Evolutionary conservation across 2,797 vertebrate species (phyloP).

Genomic region (Neosilurus mollespiculum): DNA sequence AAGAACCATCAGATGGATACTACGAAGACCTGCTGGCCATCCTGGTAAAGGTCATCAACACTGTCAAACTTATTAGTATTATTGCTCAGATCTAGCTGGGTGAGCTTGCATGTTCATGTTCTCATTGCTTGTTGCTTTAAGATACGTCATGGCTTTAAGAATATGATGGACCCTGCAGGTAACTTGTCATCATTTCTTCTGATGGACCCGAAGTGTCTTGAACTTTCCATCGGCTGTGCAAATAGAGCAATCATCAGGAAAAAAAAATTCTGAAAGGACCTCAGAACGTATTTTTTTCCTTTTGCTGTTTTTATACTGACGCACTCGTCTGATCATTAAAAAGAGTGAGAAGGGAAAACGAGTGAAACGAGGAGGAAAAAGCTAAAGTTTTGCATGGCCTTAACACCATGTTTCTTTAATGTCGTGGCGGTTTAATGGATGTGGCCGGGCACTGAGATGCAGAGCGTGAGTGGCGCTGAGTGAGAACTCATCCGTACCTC

Average conservation of each 20-base stretch:
- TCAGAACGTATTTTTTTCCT: slow-evolving; percentile 56
- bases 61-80: slow-evolving; percentile 15
- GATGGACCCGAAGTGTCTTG: slow-evolving; percentile 69
- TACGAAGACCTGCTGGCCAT: slow-evolving; percentile 51
- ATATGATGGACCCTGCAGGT: background rate
- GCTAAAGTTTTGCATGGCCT: slow-evolving; percentile 42
- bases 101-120: background rate
- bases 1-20: slow-evolving; percentile 65
- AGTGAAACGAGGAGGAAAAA: slow-evolving; percentile 47
- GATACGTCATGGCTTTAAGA: background rate
- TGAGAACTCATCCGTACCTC: slow-evolving; percentile 70
- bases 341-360: slow-evolving; percentile 50
- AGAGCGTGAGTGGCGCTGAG: slow-evolving; percentile 35
- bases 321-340: slow-evolving; percentile 46
- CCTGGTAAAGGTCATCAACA: slow-evolving; percentile 30
- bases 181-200: slow-evolving; percentile 64
- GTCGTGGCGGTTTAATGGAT: slow-evolving; percentile 38
- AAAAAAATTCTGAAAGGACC: slow-evolving; percentile 69
- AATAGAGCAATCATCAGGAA: slow-evolving; percentile 66
- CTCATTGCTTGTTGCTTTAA: background rate
- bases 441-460: slow-evolving; percentile 40
- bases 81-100: background rate
- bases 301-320: slow-evolving; percentile 61
- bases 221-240: slow-evolving; percentile 77
- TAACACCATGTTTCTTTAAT: slow-evolving; percentile 37